Percentiles rank a stretch among this genome's conserved stretches.
Conservation (phyloP, 1,140 invertebrate species). For the Agrilus planipennis region DNA sequence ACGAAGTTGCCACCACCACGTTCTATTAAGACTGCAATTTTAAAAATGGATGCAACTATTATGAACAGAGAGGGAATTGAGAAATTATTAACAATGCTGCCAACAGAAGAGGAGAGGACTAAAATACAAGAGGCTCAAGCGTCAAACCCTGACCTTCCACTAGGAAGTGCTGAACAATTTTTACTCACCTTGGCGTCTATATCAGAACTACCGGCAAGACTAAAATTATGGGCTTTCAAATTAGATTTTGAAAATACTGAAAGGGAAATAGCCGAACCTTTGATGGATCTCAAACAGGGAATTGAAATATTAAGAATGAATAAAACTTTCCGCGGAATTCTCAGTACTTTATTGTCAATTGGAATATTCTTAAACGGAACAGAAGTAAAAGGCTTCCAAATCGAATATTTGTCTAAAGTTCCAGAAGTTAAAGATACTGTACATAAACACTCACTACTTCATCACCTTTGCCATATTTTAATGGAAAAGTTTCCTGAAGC, state of each 20-base stretch:
- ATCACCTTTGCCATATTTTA: conserved; percentile 96
- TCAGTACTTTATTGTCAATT: conserved; percentile 86
- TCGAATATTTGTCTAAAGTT: conserved; percentile 95
- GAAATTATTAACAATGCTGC: conserved; percentile 96
- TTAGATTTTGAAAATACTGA: conserved; percentile 95
- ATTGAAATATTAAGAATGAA: conserved; percentile 82
- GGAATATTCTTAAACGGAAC: conserved; percentile 96
- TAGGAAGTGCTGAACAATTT: conserved; percentile 97
- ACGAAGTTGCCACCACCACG: conserved; percentile 94
- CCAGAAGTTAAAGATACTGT: conserved; percentile 99
- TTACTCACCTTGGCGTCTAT: conserved; percentile 91
- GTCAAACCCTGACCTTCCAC: conserved; percentile 85
- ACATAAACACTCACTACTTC: conserved; percentile 93
- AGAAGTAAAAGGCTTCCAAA: conserved; percentile 92
- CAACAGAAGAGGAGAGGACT: conserved; percentile 89
- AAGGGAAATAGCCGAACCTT: conserved; percentile 95
- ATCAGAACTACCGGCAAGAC: conserved; percentile 83
- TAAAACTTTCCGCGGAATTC: conserved; percentile 88
- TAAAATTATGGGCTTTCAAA: conserved; percentile 98
- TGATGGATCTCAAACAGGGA: conserved; percentile 96
- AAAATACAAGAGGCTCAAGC: conserved; percentile 92
- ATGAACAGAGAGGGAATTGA: conserved; percentile 97
- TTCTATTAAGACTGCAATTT: conserved; percentile 94
- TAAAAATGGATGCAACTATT: conserved; percentile 98
- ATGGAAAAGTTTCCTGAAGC: conserved; percentile 93